Percentiles rank a stretch among this genome's conserved stretches.
These are phyloP conservation scores for Montipora cactus DNA, from an alignment of 64 coral and sea anemone species.

Conservation along the genomic window DNA sequence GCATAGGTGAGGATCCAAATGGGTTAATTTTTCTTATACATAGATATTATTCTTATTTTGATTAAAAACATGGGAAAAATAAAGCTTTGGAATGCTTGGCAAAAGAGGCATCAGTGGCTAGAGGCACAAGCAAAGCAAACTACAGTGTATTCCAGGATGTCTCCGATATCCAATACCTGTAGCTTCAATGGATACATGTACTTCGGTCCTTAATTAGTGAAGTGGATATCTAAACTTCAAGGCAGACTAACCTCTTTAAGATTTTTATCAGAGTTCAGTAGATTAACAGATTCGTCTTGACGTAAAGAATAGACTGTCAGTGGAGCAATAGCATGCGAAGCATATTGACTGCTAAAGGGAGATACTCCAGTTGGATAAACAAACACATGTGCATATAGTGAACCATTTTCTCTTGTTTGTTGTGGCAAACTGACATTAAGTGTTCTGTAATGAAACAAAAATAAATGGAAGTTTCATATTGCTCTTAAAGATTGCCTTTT, in stretches of 20 bases:
- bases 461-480: neutral
- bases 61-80: no score
- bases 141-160: no score
- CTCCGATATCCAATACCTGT: no score
- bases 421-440: constrained; percentile 83
- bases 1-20: no score
- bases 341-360: constrained; percentile 70
- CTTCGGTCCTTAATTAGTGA: no score
- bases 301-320: constrained; percentile 82
- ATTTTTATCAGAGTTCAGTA: constrained; percentile 62
- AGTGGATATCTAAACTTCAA: neutral
- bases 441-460: constrained; percentile 29
- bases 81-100: no score
- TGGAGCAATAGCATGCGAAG: constrained; percentile 48
- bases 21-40: no score
- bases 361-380: constrained; percentile 57
- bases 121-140: no score
- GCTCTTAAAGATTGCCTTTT: no score
- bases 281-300: constrained; percentile 85
- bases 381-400: constrained; percentile 81
- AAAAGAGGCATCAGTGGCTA: no score
- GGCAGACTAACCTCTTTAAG: constrained; percentile 10
- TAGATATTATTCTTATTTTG: no score
- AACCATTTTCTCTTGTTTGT: constrained; percentile 90
- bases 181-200: no score